These are phyloP conservation scores for Tragopan temminckii DNA, from an alignment of 2,797 vertebrate genomes.

Conservation along the genomic window DNA sequence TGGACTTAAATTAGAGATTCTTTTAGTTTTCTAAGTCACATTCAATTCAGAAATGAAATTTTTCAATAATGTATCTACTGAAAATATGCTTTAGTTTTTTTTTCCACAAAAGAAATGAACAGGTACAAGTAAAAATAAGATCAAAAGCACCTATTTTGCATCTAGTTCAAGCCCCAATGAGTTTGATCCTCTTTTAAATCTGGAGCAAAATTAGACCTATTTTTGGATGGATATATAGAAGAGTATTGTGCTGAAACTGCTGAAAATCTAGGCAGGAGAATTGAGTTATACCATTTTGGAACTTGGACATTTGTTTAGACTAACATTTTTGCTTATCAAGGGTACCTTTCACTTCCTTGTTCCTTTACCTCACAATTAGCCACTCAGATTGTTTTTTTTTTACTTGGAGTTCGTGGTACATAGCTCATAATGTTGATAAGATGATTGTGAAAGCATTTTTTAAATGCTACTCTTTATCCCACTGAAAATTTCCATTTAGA, in stretches of 20 bases:
- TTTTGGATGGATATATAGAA: not conserved
- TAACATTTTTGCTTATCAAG: conserved; percentile 48
- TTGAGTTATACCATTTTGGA: not conserved
- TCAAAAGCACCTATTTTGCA: not conserved
- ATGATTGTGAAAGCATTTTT: not conserved
- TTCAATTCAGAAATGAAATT: not conserved
- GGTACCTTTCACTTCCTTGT: not conserved
- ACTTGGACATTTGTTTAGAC: conserved; percentile 32
- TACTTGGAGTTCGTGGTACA: not conserved
- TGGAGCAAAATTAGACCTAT: not conserved
- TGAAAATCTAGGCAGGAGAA: not conserved
- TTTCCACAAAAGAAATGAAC: not conserved
- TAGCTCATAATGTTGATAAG: not conserved
- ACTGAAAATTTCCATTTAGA: not conserved
- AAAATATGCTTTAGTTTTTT: not conserved
- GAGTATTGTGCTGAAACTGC: not conserved
- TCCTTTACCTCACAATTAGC: not conserved
- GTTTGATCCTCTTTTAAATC: not conserved
- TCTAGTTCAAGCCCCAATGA: not conserved
- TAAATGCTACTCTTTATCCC: not conserved
- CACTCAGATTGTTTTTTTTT: not conserved
- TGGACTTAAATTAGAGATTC: not conserved
- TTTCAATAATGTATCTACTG: not conserved
- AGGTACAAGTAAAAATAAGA: not conserved
- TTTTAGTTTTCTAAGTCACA: not conserved